Percentiles rank a stretch among this genome's conserved stretches.
Evolutionary conservation across 1,140 invertebrate species (phyloP).

Genomic region (Adelges cooleyi): DNA sequence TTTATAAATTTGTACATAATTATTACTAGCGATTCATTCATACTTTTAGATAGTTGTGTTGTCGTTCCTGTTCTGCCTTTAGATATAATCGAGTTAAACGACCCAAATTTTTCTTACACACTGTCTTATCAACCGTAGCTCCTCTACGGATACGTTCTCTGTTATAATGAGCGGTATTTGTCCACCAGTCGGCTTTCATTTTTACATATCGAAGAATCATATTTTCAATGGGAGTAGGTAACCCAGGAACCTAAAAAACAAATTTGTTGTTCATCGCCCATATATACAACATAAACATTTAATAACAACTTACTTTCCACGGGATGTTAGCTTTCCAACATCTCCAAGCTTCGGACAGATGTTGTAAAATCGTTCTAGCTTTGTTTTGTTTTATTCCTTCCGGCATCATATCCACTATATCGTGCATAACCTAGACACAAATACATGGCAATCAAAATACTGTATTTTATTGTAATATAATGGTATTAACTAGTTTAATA

Average conservation of each 20-base stretch:
- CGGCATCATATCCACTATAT: constrained; percentile 99
- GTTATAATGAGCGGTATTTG: constrained; percentile 99
- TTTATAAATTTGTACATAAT: background rate
- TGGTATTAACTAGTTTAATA: background rate
- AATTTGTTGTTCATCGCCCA: constrained; percentile 35
- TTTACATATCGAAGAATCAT: constrained; percentile 99
- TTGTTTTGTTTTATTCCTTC: constrained; percentile 99
- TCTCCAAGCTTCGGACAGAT: constrained; percentile 97
- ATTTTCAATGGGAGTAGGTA: constrained; percentile 98
- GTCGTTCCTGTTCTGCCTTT: constrained; percentile 97
- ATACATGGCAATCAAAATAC: background rate
- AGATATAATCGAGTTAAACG: constrained; percentile 90
- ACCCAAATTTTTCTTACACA: constrained; percentile 99
- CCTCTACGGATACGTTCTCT: constrained; percentile 86
- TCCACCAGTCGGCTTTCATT: constrained; percentile 99
- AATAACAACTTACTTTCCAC: constrained; percentile 69
- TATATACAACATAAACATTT: background rate
- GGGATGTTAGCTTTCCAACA: constrained; percentile 99
- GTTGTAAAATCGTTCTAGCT: constrained; percentile 95
- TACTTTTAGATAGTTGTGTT: constrained; percentile 95
- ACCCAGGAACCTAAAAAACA: constrained; percentile 64
- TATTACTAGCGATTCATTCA: background rate
- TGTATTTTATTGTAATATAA: background rate
- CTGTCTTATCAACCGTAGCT: constrained; percentile 96
- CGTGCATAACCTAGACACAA: constrained; percentile 75